These are phyloP conservation scores for Aricia artaxerxes DNA, from an alignment of 2,888 invertebrate genomes.

Conservation along the genomic window DNA sequence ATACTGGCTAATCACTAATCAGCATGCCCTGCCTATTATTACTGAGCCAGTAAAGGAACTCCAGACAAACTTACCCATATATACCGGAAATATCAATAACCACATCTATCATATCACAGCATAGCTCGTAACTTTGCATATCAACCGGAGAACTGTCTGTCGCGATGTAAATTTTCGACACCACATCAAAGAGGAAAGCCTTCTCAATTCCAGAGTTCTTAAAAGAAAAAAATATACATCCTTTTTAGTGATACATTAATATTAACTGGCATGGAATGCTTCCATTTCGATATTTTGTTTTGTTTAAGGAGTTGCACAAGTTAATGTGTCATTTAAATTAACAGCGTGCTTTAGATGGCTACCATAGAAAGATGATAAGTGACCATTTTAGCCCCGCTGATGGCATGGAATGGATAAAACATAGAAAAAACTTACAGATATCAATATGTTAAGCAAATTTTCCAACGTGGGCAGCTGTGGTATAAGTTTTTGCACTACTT, in stretches of 20 bases:
- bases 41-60: too few relatives aligned
- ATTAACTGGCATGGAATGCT: too few relatives aligned
- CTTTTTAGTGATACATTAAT: too few relatives aligned
- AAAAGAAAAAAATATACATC: constrained; percentile 49
- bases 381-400: too few relatives aligned
- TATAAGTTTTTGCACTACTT: constrained; percentile 99
- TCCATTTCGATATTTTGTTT: too few relatives aligned
- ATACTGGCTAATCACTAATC: too few relatives aligned
- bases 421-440: constrained; percentile 89
- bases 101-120: constrained; percentile 99
- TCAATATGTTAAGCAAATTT: constrained; percentile 97
- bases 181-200: constrained; percentile 99
- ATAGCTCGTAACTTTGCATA: constrained; percentile 99
- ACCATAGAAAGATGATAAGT: background rate
- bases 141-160: constrained; percentile 99
- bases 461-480: constrained; percentile 98
- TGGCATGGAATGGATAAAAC: too few relatives aligned
- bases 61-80: constrained; percentile 87
- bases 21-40: too few relatives aligned
- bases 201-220: constrained; percentile 99
- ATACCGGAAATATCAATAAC: constrained; percentile 99
- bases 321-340: background rate
- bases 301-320: too few relatives aligned
- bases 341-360: background rate
- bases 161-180: constrained; percentile 99